phyloP scores from a whole-genome alignment of 2,113 vertebrate species.

The Phalacrocorax carbo region DNA sequence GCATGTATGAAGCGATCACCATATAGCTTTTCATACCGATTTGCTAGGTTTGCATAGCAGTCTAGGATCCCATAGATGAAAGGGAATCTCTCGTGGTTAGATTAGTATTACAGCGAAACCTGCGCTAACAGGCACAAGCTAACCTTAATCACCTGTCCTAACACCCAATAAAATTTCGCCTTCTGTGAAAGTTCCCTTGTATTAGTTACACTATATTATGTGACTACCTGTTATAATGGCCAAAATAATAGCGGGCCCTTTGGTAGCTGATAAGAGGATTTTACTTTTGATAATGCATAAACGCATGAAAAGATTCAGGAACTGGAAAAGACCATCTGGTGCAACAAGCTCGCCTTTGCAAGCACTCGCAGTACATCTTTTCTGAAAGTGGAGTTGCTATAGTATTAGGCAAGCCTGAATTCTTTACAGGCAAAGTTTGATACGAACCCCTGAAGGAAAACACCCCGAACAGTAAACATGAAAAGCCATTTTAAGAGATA shows the following conservation, averaged over 20 bases:
- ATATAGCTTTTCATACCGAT: slow-evolving; percentile 39
- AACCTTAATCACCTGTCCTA: neutral
- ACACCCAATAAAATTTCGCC: neutral
- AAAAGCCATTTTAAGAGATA: slow-evolving; percentile 8
- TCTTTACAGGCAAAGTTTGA: slow-evolving; percentile 22
- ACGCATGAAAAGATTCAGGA: neutral
- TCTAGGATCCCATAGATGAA: slow-evolving; percentile 34
- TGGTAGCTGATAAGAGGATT: neutral
- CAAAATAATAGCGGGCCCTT: neutral
- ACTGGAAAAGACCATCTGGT: neutral
- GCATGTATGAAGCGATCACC: slow-evolving; percentile 39
- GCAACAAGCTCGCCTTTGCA: neutral
- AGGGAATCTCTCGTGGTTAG: neutral
- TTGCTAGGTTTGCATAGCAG: slow-evolving; percentile 27
- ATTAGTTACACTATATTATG: neutral
- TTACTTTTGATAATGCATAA: neutral
- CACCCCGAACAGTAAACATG: neutral
- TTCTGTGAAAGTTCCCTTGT: neutral
- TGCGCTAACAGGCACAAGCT: neutral
- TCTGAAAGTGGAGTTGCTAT: neutral
- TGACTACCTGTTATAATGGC: neutral
- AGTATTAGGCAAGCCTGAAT: neutral
- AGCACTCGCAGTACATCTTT: neutral
- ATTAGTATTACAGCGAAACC: neutral
- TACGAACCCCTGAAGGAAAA: neutral